A percentile compares a stretch with the other conserved stretches of the same genome.
Evolutionary conservation across 2,888 invertebrate genomes (phyloP).

Genomic region (Ectemnius lituratus): DNA sequence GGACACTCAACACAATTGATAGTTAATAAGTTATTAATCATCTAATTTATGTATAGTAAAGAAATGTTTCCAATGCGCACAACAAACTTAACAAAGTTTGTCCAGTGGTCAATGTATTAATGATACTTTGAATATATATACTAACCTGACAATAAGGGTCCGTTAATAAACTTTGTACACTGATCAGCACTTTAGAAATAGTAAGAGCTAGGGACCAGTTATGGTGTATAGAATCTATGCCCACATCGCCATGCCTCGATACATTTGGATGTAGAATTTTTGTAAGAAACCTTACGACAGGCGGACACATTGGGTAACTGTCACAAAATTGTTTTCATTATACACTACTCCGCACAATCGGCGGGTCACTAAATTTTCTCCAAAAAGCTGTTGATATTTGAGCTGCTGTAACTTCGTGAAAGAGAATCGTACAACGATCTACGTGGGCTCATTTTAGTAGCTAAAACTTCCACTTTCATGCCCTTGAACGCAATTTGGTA

Average conservation of each 20-base stretch:
- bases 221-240: constrained; percentile 96
- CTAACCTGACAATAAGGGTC: constrained; percentile 91
- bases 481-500: no score
- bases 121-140: constrained; percentile 10
- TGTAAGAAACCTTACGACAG: constrained; percentile 93
- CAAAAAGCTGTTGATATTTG: no score
- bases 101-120: background rate
- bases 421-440: no score
- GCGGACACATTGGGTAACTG: constrained; percentile 94
- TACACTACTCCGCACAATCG: no score
- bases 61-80: background rate
- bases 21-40: no score
- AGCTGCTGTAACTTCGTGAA: no score
- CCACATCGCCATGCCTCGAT: constrained; percentile 96
- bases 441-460: no score
- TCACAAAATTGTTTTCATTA: constrained; percentile 32
- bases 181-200: constrained; percentile 92
- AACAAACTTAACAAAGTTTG: background rate
- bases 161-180: constrained; percentile 91
- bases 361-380: no score
- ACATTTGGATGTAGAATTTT: constrained; percentile 97
- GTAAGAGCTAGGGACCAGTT: constrained; percentile 98
- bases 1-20: no score
- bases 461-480: no score
- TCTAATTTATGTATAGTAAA: constrained; percentile 1